Base-by-base conservation (phyloP, 2,888 invertebrate species). In the Myopa tessellatipennis region DNA sequence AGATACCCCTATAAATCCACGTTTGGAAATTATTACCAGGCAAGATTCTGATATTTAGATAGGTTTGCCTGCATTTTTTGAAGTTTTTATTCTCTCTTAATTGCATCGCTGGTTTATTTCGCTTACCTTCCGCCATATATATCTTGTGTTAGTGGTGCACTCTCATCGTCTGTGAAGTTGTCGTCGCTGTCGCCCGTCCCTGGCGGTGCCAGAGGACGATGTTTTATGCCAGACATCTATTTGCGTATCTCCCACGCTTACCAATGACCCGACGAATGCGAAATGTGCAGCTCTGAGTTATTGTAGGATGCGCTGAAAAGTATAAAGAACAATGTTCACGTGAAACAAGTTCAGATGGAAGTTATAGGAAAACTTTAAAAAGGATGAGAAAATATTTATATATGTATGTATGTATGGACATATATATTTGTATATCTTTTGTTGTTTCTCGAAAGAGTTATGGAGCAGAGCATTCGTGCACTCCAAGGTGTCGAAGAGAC, bases 81-180 rank as follows among this genome's bases (percentile, higher is more conserved):
- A 26, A 26, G 2, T 26, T 26, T 26, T 26, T 26, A 26, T 26
- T 26, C 2, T 26, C 26, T 1, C 26, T 26, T 26, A 3, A 4
- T 45, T 6, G 45, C 45, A 10, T 10, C 7, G 45, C 3, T 45
- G 45, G 45, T 6, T 45, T 10, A 10, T 45, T 6, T 6, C 69
- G 83, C 91, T 90, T 91, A 97, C 97, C 96, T 96, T 91, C 96
- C 96, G 82, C 95, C 95, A 88, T 97, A 96, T 86, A 96, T 95
- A 87, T 96, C 96, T 86, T 95, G 94, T 81, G 94, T 94, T 85
- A 96, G 92, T 81, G 96, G 96, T 81, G 95, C 93, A 85, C 95
- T 95, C 90, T 96, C 96, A 86, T 96, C 96, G 89, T 96, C 96
- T 60, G 95, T 95, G 87, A 93, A 92, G 90, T 95, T 95, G 84